Conservation (phyloP, 37 sponge, comb jelly and placozoan genomes). For the Theonella swinhoei region DNA sequence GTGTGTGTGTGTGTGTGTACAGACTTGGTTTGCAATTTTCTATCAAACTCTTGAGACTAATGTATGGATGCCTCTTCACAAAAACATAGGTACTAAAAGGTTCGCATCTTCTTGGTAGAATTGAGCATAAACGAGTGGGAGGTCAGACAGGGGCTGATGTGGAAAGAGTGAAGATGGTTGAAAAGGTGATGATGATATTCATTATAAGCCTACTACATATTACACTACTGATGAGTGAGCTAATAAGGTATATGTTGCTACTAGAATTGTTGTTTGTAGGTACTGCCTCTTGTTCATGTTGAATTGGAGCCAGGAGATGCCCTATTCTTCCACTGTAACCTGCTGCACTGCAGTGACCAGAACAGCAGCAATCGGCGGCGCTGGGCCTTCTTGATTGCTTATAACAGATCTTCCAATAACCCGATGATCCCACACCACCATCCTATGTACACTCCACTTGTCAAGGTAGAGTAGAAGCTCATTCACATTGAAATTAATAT, state of each 20-base stretch:
- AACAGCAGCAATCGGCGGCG: slow-evolving; percentile 82
- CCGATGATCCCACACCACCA: slow-evolving; percentile 72
- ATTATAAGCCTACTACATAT: background rate
- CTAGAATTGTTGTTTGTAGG: slow-evolving; percentile 8
- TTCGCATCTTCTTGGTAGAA: slow-evolving; percentile 79
- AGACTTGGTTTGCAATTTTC: too few species aligned
- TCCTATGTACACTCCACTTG: slow-evolving; percentile 84
- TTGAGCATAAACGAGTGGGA: slow-evolving; percentile 75
- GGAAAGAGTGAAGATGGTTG: slow-evolving; percentile 69
- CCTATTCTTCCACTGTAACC: slow-evolving; percentile 87
- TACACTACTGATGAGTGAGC: background rate
- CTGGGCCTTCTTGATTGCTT: slow-evolving; percentile 92
- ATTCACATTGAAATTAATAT: background rate
- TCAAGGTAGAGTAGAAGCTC: slow-evolving; percentile 56
- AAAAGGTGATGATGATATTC: slow-evolving; percentile 52
- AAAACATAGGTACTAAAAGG: slow-evolving; percentile 85
- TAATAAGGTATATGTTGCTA: background rate
- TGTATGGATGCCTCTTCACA: too few species aligned
- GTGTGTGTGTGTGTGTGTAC: too few species aligned
- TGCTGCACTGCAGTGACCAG: slow-evolving; percentile 84
- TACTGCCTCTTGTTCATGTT: slow-evolving; percentile 64
- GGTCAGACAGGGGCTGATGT: slow-evolving; percentile 90
- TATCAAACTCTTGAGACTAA: too few species aligned
- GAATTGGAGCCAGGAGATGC: slow-evolving; percentile 82
- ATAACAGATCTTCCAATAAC: slow-evolving; percentile 85